Percentiles rank a stretch among this genome's conserved stretches.
Conservation (phyloP, 2,113 vertebrate genomes). For the Hucho hucho region DNA sequence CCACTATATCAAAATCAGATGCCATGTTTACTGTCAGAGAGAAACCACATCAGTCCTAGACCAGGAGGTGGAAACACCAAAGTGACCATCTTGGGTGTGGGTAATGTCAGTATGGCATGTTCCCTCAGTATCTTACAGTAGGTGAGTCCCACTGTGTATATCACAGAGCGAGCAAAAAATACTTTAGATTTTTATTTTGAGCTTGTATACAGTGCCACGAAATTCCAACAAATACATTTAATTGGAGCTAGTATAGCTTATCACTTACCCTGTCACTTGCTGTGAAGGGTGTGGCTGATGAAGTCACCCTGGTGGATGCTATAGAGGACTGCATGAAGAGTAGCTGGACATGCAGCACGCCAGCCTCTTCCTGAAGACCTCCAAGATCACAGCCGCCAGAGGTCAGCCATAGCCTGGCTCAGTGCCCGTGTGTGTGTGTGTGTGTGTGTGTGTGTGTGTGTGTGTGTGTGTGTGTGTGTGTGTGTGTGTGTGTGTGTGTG, state of each 20-base stretch:
- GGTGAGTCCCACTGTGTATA: neutral
- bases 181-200: no score
- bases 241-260: no score
- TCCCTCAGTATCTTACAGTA: neutral
- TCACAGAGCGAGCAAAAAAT: neutral
- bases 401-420: constrained; percentile 24
- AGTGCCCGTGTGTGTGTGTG: no score
- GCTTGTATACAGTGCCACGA: no score
- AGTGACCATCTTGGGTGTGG: neutral
- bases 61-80: neutral
- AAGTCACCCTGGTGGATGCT: constrained; percentile 54
- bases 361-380: constrained; percentile 62
- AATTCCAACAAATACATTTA: no score
- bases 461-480: no score
- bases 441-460: no score
- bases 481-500: no score
- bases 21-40: neutral
- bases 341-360: constrained; percentile 61
- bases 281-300: constrained; percentile 50
- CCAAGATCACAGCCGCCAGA: constrained; percentile 56
- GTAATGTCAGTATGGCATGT: neutral
- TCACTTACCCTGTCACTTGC: neutral
- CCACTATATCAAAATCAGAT: neutral
- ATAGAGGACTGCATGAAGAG: constrained; percentile 53
- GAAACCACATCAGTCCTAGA: neutral